Conservation (phyloP, 2,797 vertebrate genomes). For the Anolis apletophallus region DNA sequence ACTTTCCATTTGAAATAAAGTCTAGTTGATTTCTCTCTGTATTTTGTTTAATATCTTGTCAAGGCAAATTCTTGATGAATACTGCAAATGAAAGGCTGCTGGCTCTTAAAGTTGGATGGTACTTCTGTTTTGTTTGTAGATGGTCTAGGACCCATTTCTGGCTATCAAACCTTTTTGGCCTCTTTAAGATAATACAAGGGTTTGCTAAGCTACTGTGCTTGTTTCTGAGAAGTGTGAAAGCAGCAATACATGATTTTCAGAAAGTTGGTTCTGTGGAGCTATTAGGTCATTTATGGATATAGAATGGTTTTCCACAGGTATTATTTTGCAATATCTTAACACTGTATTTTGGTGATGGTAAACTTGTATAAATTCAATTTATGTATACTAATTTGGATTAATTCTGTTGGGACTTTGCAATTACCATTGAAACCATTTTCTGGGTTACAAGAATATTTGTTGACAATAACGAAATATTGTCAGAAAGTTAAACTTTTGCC, state of each 20-base stretch:
- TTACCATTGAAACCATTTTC: background rate
- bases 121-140: background rate
- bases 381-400: background rate
- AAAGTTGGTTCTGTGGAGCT: background rate
- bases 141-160: background rate
- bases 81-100: background rate
- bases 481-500: background rate
- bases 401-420: background rate
- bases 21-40: background rate
- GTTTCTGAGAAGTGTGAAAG: too few species aligned
- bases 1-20: background rate
- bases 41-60: background rate
- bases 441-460: background rate
- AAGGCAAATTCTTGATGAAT: background rate
- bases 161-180: background rate
- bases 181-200: too few species aligned
- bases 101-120: background rate
- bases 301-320: background rate
- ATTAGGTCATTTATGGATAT: background rate
- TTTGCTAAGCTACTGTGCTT: too few species aligned
- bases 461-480: background rate
- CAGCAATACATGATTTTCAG: too few species aligned
- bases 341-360: background rate
- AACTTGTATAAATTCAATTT: background rate
- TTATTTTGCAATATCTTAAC: background rate